Percentiles rank a stretch among this genome's conserved stretches.
Evolutionary conservation across 1,140 invertebrate species (phyloP).

Genomic region (Drosophila biarmipes): DNA sequence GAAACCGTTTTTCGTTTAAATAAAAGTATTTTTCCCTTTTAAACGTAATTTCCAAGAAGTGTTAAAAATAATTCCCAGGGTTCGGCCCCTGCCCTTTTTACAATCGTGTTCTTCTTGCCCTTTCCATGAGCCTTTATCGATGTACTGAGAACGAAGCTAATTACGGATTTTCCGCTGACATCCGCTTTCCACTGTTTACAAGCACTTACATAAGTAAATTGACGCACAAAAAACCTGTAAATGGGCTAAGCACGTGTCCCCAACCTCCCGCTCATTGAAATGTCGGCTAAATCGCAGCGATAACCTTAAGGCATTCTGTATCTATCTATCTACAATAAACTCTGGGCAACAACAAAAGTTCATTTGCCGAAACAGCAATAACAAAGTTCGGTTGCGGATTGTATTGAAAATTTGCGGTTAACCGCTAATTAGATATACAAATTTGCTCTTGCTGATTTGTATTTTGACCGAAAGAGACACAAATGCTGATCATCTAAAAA

Average conservation of each 20-base stretch:
- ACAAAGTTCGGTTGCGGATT: constrained; percentile 54
- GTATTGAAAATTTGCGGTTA: constrained; percentile 78
- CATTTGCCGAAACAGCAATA: constrained; percentile 58
- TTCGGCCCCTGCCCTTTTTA: constrained; percentile 6
- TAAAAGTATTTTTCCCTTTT: background rate
- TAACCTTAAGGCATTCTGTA: constrained; percentile 68
- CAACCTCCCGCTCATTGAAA: constrained; percentile 38
- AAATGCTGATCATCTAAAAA: constrained; percentile 27
- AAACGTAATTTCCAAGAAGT: background rate
- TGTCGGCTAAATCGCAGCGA: constrained; percentile 28
- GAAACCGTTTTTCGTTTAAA: background rate
- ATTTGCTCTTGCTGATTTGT: constrained; percentile 64
- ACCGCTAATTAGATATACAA: constrained; percentile 80
- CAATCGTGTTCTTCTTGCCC: background rate
- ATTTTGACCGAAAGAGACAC: constrained; percentile 49
- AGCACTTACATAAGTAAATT: constrained; percentile 24
- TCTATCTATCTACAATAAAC: constrained; percentile 58
- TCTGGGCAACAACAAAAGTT: constrained; percentile 75
- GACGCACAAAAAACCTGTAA: constrained; percentile 8
- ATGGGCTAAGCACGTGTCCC: constrained; percentile 31
- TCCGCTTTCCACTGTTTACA: constrained; percentile 30
- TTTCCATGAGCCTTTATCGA: constrained; percentile 1
- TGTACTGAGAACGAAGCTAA: constrained; percentile 16
- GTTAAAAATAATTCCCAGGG: background rate
- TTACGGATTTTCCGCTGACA: constrained; percentile 32